Evolutionary conservation across 1,140 invertebrate species (phyloP), one percentile per base, ranked within the genome.

Genomic region (Sycophila sp.): DNA sequence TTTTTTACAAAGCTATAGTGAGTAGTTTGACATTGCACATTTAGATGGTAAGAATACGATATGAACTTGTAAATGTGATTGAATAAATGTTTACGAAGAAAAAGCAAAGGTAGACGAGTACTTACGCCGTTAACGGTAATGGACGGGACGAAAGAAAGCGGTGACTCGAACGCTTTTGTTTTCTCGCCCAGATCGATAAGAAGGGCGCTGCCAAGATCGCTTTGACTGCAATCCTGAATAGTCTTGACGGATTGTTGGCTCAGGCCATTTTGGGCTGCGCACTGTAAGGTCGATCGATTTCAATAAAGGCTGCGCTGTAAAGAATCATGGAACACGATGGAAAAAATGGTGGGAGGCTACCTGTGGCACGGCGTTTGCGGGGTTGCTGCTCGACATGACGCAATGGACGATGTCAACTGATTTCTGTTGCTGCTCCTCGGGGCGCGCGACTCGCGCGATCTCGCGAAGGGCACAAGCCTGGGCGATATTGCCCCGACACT

Each of bases 401-500:
- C 90, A 91, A 72, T 83, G 79, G 8, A 89, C 86, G 58, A 90
- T 85, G 49, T 86, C 76, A 15, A 89, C 81, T 58, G 78, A 80
- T 45, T 80, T 72, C 72, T 89, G 85, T 58, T 83, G 77, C 3
- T 28, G 65, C 68, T 82, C 78, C 77, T 42, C 51, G 8, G 45
- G 28, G 0, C 3, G 15, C 0, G 34, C 4, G 2, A 81, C 70
- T 42, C 89, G 79, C 22, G 77, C 76, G 17, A 86, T 82, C 24
- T 78, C 75, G 5, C 78, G 0, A n/a, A 93, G 81, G 24, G 85
- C 89, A 71, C 92, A 93, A 5, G 89, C 88, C 74, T 92, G 91
- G 17, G 88, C 83, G 58, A 87, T 88, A 78, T 93, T 92, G 1
- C 90, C 90, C 34, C 86, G 81, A 67, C 92, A 93, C 76, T 93